These are phyloP conservation scores for Ormyrus thymus DNA, from an alignment of 2,888 invertebrate species.

Conservation along the genomic window DNA sequence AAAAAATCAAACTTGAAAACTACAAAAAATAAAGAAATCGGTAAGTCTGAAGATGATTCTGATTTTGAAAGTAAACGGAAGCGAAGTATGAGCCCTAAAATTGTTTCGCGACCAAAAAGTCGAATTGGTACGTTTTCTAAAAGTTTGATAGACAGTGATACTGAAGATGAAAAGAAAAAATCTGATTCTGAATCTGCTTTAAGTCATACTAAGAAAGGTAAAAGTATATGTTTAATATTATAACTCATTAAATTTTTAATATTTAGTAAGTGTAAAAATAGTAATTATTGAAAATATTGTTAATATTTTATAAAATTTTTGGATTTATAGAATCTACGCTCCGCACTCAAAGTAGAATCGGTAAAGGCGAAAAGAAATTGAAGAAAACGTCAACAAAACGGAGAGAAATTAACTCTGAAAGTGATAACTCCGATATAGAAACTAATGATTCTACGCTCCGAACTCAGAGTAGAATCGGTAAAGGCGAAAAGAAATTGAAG, in stretches of 20 bases:
- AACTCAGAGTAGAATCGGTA: too few relatives aligned
- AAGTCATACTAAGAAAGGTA: neutral
- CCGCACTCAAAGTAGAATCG: too few relatives aligned
- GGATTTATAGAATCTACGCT: neutral
- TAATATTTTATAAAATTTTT: neutral
- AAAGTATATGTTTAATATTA: neutral
- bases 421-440: too few relatives aligned
- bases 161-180: constrained; percentile 7
- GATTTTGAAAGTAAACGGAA: constrained; percentile 27
- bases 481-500: too few relatives aligned
- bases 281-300: neutral
- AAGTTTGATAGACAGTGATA: constrained; percentile 18
- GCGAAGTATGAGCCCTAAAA: constrained; percentile 20
- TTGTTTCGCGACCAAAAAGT: constrained; percentile 30
- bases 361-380: too few relatives aligned
- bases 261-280: neutral
- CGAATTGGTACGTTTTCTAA: neutral
- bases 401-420: too few relatives aligned
- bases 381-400: too few relatives aligned
- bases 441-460: too few relatives aligned
- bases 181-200: constrained; percentile 10
- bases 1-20: neutral
- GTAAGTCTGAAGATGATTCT: constrained; percentile 35
- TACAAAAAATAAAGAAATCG: neutral
- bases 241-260: neutral